Evolutionary conservation across 2,797 vertebrate species (phyloP), one percentile per base, ranked within the genome.

Genomic region (Todus mexicanus): DNA sequence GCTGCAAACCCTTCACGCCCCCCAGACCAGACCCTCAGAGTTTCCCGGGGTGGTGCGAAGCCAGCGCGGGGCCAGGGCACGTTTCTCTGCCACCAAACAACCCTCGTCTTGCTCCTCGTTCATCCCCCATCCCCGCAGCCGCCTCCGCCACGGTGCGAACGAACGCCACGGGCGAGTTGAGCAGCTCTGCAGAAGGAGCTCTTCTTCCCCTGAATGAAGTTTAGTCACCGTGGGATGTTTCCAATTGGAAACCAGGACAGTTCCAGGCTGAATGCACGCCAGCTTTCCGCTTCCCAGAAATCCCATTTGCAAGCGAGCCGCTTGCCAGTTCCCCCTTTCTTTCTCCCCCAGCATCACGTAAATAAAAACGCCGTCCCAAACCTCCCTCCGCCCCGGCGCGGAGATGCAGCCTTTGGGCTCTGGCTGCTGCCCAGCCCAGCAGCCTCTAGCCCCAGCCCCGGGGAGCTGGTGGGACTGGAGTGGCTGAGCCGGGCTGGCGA

Each of bases 281-380:
- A 93, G 83, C 38, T 69, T 68, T 70, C 79, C 51, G 22, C 73
- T 94, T 92, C 90, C 80, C 93, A 92, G 74, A 84, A 90, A 93
- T 51, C 74, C 80, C 88, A 54, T 40, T 31, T 12, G 77, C 20
- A 25, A 74, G 18, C 1, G 2, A 83, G 64, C 56, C 6, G 13
- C 10, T 5, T 43, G 90, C 77, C 83, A 18, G 54, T 10, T 94
- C 19, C 73, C 83, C 70, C 26, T 63, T 76, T 65, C 26, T 63
- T 76, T 65, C 20, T 90, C 59, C 61, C 51, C 22, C 54, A 48
- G 42, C 84, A 50, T 14, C 74, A 42, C 8, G 25, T 45, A 27
- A 76, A 87, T 6, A n/a, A 94, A n/a, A 94, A 47, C 9, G 5
- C 65, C 7, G 31, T 1, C 43, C 26, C 50, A 16, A 66, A 57